Evolutionary conservation across 2,888 invertebrate species (phyloP).

Genomic region (Thysanoteuthis rhombus): DNA sequence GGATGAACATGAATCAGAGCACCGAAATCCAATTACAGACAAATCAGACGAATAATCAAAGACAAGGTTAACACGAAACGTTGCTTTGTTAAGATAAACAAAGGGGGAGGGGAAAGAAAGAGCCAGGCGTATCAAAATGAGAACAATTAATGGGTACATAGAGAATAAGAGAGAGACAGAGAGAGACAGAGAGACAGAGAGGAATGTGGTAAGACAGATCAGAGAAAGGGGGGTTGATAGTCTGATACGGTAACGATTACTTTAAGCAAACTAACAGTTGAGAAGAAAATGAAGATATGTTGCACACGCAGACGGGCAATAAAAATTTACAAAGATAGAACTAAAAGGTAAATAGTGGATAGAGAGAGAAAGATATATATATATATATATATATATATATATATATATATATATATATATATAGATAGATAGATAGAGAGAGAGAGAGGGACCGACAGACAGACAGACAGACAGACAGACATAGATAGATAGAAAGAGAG

Average conservation of each 20-base stretch:
- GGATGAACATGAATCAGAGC: not conserved
- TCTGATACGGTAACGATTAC: not conserved
- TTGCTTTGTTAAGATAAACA: not conserved
- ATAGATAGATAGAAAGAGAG: not conserved
- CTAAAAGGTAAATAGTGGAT: too few relatives aligned
- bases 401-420: too few relatives aligned
- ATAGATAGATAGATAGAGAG: too few relatives aligned
- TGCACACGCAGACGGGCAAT: too few relatives aligned
- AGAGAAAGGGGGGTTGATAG: not conserved
- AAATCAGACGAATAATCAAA: not conserved
- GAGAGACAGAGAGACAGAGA: not conserved
- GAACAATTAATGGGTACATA: not conserved
- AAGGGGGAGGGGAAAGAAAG: not conserved
- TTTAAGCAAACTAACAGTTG: not conserved
- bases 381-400: too few relatives aligned
- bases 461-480: not conserved
- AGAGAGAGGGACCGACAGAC: not conserved
- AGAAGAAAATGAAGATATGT: too few relatives aligned
- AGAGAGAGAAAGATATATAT: too few relatives aligned
- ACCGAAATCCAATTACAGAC: not conserved
- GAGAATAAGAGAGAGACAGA: not conserved
- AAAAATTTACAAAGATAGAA: too few relatives aligned
- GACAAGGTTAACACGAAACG: not conserved
- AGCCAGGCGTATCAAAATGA: not conserved
- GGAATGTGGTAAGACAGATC: not conserved